phyloP scores from a whole-genome alignment of 1,140 invertebrate species.

The Chlorops oryzae region DNA sequence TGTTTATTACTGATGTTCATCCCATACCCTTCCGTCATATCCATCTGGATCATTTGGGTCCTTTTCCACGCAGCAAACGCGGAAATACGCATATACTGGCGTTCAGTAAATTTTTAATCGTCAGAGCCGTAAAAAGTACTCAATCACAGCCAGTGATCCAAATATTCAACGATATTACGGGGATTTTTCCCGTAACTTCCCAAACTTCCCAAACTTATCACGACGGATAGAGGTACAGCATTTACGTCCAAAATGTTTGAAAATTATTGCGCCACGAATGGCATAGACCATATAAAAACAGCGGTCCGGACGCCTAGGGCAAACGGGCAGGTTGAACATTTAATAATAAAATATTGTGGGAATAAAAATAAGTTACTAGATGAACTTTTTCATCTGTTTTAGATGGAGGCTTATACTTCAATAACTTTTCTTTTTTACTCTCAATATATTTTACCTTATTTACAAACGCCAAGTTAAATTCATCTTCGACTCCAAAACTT shows the following conservation, averaged over 20 bases:
- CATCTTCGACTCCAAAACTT: too few relatives aligned
- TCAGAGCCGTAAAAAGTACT: constrained; percentile 19
- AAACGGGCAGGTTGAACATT: constrained; percentile 27
- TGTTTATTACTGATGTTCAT: not conserved
- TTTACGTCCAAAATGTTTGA: constrained; percentile 31
- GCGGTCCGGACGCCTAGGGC: constrained; percentile 31
- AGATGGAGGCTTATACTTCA: too few relatives aligned
- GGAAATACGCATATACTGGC: constrained; percentile 1
- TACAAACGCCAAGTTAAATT: too few relatives aligned
- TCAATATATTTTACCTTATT: too few relatives aligned
- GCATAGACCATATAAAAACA: constrained; percentile 29
- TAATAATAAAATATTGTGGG: too few relatives aligned
- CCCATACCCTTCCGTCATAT: constrained; percentile 4
- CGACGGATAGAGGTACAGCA: constrained; percentile 34
- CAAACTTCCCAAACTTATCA: constrained; percentile 26
- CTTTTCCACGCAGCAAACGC: not conserved
- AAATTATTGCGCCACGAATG: constrained; percentile 21
- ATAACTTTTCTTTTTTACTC: too few relatives aligned
- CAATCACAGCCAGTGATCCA: constrained; percentile 18
- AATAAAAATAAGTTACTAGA: too few relatives aligned
- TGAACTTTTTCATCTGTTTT: too few relatives aligned
- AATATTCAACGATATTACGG: constrained; percentile 7
- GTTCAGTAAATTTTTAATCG: constrained; percentile 1
- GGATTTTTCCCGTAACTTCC: constrained; percentile 5
- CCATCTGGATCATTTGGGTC: constrained; percentile 7